Base-by-base conservation (phyloP, 2,888 invertebrate species). In the Mythimna impura region DNA sequence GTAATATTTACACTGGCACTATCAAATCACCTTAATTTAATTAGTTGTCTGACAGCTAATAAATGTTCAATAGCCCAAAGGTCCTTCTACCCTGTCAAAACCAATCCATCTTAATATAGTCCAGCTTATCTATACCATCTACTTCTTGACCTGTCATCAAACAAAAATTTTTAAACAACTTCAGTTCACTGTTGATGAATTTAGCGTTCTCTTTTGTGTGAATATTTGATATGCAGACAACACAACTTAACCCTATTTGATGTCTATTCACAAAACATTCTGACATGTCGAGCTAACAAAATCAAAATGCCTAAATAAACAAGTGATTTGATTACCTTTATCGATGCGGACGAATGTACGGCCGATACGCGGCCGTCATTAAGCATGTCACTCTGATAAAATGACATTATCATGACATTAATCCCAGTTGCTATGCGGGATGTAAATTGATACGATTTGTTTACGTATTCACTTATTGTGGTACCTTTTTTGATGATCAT, bases 351-450 rank as follows among this genome's bases (percentile, higher is more conserved):
- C 73, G 20, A 68, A 80, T 73, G 36, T 60, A 67, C 79, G 58
- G 20, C 65, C 58, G 65, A 66, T 60, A 71, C 43, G 34, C 54
- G 63, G 50, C 72, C 62, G 55, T 84, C 70, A 81, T 84, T 72
- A 78, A 62, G n/a, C 71, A 66, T 62, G 64, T 70, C 78, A 57
- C 20, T 77, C 60, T 63, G 47, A 43, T 76, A 55, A 63, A 84
- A 72, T 79, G 76, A 85, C 73, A 78, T 82, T 79, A 84, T 75
- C 76, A 22, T 76, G 73, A 70, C 70, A 61, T 74, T 76, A 78
- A 81, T 78, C 82, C 72, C 40, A 62, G 52, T 67, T 65, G 52
- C 52, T 57, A 86, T 82, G 71, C 82, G 86, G 79, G 82, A 75
- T 71, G 71, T 77, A 67, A 69, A 83, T 82, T 76, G 72, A 76